Conservation (phyloP, 1,140 invertebrate species). For the Pteromalus puparum region DNA sequence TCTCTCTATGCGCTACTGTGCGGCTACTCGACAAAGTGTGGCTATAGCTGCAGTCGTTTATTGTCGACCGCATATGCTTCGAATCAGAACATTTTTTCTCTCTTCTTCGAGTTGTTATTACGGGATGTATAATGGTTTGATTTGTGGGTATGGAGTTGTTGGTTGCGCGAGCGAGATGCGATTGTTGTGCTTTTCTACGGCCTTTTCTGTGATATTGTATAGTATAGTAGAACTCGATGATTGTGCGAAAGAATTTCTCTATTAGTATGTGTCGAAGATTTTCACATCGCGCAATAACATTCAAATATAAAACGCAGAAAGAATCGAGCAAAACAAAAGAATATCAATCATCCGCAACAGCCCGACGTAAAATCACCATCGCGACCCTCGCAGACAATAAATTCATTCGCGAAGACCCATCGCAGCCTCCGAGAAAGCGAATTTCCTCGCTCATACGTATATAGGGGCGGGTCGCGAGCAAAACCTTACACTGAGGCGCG, state of each 20-base stretch:
- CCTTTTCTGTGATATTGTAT: not conserved
- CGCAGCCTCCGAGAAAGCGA: not conserved
- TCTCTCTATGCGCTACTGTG: not conserved
- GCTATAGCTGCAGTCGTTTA: not conserved
- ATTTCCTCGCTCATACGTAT: not conserved
- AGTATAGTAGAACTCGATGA: not conserved
- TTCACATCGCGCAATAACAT: too few species aligned
- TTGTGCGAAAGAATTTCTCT: not conserved
- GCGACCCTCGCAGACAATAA: conserved; percentile 6
- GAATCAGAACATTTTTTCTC: not conserved
- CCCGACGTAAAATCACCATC: not conserved
- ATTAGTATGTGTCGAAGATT: too few species aligned
- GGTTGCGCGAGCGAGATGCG: not conserved
- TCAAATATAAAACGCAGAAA: too few species aligned
- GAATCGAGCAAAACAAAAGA: not conserved
- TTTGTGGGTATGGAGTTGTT: not conserved
- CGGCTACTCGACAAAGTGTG: not conserved
- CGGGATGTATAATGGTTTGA: not conserved
- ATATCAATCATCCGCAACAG: not conserved
- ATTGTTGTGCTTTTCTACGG: not conserved
- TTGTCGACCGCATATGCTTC: conserved; percentile 11
- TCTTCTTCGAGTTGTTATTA: not conserved
- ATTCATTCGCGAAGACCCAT: not conserved
- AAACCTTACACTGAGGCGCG: not conserved
- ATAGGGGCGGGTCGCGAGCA: not conserved